Conservation (phyloP, 2,113 vertebrate genomes). For the Anhinga rufa region DNA sequence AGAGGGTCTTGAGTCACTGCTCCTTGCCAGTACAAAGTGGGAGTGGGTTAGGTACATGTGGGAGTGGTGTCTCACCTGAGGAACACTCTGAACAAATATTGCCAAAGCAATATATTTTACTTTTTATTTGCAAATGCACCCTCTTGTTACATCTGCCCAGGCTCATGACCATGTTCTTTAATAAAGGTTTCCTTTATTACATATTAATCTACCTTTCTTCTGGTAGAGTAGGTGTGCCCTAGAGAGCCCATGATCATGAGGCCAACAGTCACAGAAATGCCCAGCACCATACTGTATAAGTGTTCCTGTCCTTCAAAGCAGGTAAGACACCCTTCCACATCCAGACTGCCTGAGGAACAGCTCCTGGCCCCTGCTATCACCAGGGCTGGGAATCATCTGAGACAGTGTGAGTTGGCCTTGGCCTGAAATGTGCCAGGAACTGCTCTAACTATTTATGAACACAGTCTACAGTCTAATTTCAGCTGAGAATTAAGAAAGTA, state of each 20-base stretch:
- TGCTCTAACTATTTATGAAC: not conserved
- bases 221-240: not conserved
- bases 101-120: not conserved
- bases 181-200: not conserved
- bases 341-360: not conserved
- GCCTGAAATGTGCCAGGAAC: not conserved
- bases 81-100: not conserved
- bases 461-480: not conserved
- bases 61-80: not conserved
- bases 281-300: not conserved
- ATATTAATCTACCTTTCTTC: not conserved
- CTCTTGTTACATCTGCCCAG: not conserved
- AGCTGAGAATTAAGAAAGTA: not conserved
- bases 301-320: not conserved
- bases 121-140: not conserved
- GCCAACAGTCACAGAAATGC: not conserved
- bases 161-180: not conserved
- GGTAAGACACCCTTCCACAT: not conserved
- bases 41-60: not conserved
- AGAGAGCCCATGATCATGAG: not conserved
- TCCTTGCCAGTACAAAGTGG: not conserved
- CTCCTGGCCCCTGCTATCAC: not conserved
- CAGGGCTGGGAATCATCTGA: not conserved
- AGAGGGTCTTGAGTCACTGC: not conserved
- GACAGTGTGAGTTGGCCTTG: not conserved